A percentile compares a stretch with the other conserved stretches of the same genome.
Evolutionary conservation across 2,888 invertebrate genomes (phyloP).

Genomic region (Amphipyra berbera): DNA sequence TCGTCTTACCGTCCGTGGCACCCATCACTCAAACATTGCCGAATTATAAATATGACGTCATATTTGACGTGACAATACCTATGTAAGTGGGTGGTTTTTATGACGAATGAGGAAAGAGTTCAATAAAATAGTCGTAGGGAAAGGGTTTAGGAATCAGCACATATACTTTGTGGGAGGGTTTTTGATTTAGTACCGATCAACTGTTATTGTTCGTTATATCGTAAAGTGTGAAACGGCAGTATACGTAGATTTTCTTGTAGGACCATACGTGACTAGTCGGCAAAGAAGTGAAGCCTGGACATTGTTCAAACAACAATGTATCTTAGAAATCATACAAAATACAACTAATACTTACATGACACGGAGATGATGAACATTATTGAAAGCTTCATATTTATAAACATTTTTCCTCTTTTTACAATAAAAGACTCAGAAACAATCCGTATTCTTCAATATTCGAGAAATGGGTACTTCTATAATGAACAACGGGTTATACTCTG

Average conservation of each 20-base stretch:
- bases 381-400: neutral
- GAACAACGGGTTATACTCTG: slow-evolving; percentile 5
- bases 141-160: neutral
- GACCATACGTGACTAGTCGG: neutral
- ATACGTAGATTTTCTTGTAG: neutral
- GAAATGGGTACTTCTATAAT: neutral
- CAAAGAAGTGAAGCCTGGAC: neutral
- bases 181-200: neutral
- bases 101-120: slow-evolving; percentile 20
- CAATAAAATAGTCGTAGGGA: slow-evolving; percentile 16
- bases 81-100: slow-evolving; percentile 5
- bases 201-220: neutral
- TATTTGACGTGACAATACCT: slow-evolving; percentile 4
- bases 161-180: neutral
- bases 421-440: neutral
- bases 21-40: slow-evolving; percentile 10
- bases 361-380: slow-evolving; percentile 1
- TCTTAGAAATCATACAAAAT: neutral
- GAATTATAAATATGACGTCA: slow-evolving; percentile 13
- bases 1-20: slow-evolving; percentile 31
- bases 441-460: neutral
- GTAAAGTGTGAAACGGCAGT: neutral
- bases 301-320: neutral
- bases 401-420: neutral
- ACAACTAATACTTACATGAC: slow-evolving; percentile 19